Conservation (phyloP, 2,888 invertebrate genomes). For the Epinotia nisella region DNA sequence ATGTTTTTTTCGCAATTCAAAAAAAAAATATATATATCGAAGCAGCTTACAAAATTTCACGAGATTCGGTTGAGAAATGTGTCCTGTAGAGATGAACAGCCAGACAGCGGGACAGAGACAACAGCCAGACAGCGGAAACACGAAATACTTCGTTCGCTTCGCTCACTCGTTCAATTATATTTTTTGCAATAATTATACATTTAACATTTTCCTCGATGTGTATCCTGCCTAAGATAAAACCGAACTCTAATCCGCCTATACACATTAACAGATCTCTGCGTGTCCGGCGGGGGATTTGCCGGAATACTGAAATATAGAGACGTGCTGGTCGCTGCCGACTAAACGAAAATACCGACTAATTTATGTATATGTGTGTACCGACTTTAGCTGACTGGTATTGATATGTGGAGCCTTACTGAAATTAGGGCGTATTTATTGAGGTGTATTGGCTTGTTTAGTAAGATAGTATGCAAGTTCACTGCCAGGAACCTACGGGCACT, state of each 20-base stretch:
- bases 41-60: no score
- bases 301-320: slow-evolving; percentile 38
- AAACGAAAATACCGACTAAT: slow-evolving; percentile 25
- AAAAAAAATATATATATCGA: no score
- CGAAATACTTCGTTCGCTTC: no score
- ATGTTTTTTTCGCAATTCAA: no score
- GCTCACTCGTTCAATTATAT: no score
- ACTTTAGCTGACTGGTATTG: slow-evolving; percentile 1
- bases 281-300: slow-evolving; percentile 56
- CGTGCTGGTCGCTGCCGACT: slow-evolving; percentile 12
- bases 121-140: no score
- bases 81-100: no score
- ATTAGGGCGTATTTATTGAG: neutral
- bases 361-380: slow-evolving; percentile 11
- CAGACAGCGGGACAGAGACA: no score
- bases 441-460: no score
- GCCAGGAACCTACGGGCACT: no score
- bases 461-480: no score
- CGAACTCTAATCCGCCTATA: slow-evolving; percentile 79
- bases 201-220: slow-evolving; percentile 47
- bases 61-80: no score
- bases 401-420: neutral
- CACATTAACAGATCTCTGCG: slow-evolving; percentile 76
- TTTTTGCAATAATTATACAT: neutral
- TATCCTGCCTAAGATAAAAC: slow-evolving; percentile 62